Base-by-base conservation (phyloP, 2,888 invertebrate genomes). In the Oligia strigilis region DNA sequence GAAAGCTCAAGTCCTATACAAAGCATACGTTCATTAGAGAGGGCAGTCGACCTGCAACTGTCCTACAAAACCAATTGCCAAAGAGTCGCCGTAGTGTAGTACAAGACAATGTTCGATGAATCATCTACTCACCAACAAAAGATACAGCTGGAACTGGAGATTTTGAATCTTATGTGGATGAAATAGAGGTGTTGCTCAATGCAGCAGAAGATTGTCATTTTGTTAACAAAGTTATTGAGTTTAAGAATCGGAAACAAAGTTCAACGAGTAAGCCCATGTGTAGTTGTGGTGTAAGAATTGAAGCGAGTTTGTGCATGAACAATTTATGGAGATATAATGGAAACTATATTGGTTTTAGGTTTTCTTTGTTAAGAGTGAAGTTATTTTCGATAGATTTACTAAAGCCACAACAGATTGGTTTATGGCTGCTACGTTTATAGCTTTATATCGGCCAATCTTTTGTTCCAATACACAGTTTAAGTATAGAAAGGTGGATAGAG, bases 51-150 rank as follows among this genome's bases (percentile, higher is more conserved):
- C 73, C 81, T 79, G 82, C 88, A 84, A 87, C 77, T 85, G 85
- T 85, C 82, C 84, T 80, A 89, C 87, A 86, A 87, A 88, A 79
- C 75, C 81, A 88, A 85, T 88, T 88, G 84, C 84, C 82, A 87
- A 88, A 87, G 79, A 83, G 72, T 77, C 75, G 78, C 76, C 75
- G 72, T 73, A 75, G 67, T 73, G 72, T 73, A 75, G 67, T 75
- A 85, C 77, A 89, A 92, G 92, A 93, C 94, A 94, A 93, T 88
- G 93, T 86, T 92, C 94, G 92, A 91, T 94, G 94, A 94, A 87
- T 94, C 94, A 94, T 88, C 87, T 78, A 74, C 74, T 72, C 40
- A 72, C 76, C 75, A 75, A 43, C 58, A 23, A 0, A 40, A 23
- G 23, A 36, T 77, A 43, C 77, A 43, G 64, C 60, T 67, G 43